These are phyloP conservation scores for Limnephilus marmoratus DNA, from an alignment of 2,888 invertebrate species.

Conservation along the genomic window DNA sequence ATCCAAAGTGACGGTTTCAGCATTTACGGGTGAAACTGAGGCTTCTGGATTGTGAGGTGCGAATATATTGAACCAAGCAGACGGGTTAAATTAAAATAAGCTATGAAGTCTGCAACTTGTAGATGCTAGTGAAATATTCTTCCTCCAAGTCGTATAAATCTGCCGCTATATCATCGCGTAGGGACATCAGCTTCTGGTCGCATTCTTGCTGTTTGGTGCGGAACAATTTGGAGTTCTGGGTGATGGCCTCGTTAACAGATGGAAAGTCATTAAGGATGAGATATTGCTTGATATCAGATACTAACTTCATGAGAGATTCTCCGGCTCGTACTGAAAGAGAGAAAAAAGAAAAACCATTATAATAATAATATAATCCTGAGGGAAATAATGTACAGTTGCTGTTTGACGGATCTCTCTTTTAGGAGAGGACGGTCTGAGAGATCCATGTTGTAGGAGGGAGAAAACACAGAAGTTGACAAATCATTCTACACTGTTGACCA, in stretches of 20 bases:
- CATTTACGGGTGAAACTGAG: no score
- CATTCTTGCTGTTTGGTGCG: slow-evolving; percentile 94
- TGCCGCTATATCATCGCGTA: slow-evolving; percentile 96
- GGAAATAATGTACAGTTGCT: no score
- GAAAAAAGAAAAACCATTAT: no score
- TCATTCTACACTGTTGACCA: no score
- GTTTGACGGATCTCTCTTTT: no score
- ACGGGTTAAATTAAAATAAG: background rate
- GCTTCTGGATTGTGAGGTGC: no score
- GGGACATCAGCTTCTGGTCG: slow-evolving; percentile 93
- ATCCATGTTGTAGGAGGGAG: no score
- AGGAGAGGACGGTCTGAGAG: no score
- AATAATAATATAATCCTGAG: background rate
- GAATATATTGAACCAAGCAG: no score
- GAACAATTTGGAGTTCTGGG: slow-evolving; percentile 93
- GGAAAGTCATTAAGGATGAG: slow-evolving; percentile 98
- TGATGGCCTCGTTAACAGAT: slow-evolving; percentile 97
- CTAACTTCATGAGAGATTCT: slow-evolving; percentile 97
- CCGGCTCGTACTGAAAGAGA: slow-evolving; percentile 88
- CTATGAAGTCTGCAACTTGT: slow-evolving; percentile 77
- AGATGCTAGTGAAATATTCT: slow-evolving; percentile 93
- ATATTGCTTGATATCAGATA: slow-evolving; percentile 98
- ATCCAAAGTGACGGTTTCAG: no score
- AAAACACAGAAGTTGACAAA: no score
- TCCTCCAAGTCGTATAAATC: slow-evolving; percentile 95